These are phyloP conservation scores for Pinctada fucata DNA, from an alignment of 2,888 invertebrate genomes.

Conservation along the genomic window DNA sequence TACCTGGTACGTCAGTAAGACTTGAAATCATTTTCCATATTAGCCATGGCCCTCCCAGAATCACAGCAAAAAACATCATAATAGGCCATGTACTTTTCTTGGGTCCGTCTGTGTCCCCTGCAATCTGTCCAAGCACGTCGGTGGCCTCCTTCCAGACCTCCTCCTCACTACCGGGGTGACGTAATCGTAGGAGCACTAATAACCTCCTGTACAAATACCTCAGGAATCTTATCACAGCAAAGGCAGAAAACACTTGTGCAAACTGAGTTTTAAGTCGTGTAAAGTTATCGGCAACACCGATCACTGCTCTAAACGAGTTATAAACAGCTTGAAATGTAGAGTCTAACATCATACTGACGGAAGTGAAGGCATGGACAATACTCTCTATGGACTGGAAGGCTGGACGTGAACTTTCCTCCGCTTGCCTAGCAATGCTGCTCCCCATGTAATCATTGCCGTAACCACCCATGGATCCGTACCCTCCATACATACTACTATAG, in stretches of 20 bases:
- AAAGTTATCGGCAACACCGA: slow-evolving; percentile 97
- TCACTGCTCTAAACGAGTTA: slow-evolving; percentile 95
- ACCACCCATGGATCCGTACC: slow-evolving; percentile 48
- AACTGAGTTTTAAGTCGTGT: slow-evolving; percentile 89
- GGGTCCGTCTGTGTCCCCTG: slow-evolving; percentile 75
- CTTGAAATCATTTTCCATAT: slow-evolving; percentile 86
- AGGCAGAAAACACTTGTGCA: slow-evolving; percentile 90
- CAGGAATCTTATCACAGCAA: slow-evolving; percentile 88
- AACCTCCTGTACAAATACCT: slow-evolving; percentile 89
- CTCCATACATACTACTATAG: slow-evolving; percentile 43
- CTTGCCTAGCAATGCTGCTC: slow-evolving; percentile 85
- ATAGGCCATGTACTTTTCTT: slow-evolving; percentile 88
- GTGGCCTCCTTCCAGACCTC: slow-evolving; percentile 74
- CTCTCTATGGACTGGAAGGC: slow-evolving; percentile 97
- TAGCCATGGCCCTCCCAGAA: slow-evolving; percentile 94
- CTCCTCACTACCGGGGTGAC: slow-evolving; percentile 75
- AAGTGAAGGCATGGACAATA: slow-evolving; percentile 92
- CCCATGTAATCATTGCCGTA: slow-evolving; percentile 45
- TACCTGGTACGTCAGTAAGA: slow-evolving; percentile 32
- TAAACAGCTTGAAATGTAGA: slow-evolving; percentile 97
- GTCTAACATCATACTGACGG: slow-evolving; percentile 96
- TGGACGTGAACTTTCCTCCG: slow-evolving; percentile 92
- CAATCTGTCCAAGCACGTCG: slow-evolving; percentile 51
- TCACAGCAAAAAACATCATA: slow-evolving; percentile 90
- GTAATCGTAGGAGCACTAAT: slow-evolving; percentile 81